Evolutionary conservation across 2,797 vertebrate species (phyloP).

Genomic region (Tapirus indicus): DNA sequence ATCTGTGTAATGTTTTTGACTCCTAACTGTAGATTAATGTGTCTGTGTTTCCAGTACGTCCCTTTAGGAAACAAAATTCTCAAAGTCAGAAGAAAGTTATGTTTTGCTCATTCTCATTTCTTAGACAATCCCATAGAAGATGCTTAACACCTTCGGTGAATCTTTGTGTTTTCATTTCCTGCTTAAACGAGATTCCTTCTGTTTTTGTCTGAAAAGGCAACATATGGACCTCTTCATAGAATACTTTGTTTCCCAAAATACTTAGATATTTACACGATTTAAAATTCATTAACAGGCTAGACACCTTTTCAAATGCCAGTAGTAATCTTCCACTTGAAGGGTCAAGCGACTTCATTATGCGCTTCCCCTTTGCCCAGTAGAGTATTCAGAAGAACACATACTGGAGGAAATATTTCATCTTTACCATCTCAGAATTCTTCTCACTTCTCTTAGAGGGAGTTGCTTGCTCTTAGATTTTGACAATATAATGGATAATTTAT

Average conservation of each 20-base stretch:
- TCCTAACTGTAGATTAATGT: neutral
- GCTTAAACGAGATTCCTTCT: neutral
- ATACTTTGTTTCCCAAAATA: slow-evolving; percentile 12
- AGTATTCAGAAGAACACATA: neutral
- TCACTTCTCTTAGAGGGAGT: neutral
- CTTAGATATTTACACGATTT: neutral
- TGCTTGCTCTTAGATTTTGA: neutral
- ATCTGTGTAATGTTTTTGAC: slow-evolving; percentile 18
- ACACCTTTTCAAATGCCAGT: neutral
- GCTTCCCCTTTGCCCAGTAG: neutral
- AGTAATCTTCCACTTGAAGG: neutral
- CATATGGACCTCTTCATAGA: neutral
- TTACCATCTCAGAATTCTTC: slow-evolving; percentile 16
- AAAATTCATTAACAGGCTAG: neutral
- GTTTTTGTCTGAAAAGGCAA: neutral
- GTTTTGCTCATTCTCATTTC: neutral
- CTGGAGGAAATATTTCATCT: neutral
- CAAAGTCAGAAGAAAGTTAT: neutral
- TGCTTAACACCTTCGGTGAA: neutral
- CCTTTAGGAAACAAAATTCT: slow-evolving; percentile 24
- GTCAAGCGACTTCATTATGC: neutral
- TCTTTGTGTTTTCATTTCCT: neutral
- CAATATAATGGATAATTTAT: neutral
- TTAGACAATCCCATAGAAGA: neutral
- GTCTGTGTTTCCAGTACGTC: neutral